Evolutionary conservation across 2,797 vertebrate genomes (phyloP).

Genomic region (Tragelaphus eurycerus): DNA sequence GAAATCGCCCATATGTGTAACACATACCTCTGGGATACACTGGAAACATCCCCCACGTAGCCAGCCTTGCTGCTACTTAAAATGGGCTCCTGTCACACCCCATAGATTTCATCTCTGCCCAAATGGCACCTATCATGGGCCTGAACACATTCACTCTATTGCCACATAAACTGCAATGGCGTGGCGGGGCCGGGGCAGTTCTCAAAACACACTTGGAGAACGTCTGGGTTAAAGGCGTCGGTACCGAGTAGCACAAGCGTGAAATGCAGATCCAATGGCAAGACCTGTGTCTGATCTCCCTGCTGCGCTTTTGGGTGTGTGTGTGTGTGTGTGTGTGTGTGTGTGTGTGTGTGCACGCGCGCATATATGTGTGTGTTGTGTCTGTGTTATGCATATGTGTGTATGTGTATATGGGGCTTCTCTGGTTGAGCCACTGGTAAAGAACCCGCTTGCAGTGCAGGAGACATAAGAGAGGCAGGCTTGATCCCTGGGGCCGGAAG

Average conservation of each 20-base stretch:
- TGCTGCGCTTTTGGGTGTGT: fast-evolving
- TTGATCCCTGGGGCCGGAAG: neutral
- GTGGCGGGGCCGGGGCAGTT: too few species aligned
- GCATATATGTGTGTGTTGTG: neutral
- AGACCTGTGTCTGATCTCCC: too few species aligned
- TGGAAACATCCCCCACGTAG: constrained; percentile 20
- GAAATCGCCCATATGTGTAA: constrained; percentile 18
- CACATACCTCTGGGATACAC: neutral
- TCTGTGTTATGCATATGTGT: neutral
- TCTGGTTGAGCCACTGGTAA: neutral
- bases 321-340: neutral
- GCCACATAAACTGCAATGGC: neutral
- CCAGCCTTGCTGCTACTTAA: constrained; percentile 43
- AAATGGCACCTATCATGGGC: neutral
- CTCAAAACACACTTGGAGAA: neutral
- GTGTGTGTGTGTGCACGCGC: neutral
- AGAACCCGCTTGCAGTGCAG: neutral
- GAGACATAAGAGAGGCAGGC: neutral
- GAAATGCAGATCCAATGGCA: neutral
- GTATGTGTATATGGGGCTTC: neutral
- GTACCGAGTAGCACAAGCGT: neutral
- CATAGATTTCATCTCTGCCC: constrained; percentile 55
- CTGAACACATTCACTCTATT: neutral
- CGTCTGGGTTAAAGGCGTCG: neutral
- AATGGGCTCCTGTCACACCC: constrained; percentile 34